These are phyloP conservation scores for Volucella bombylans DNA, from an alignment of 2,888 invertebrate genomes.

Conservation along the genomic window DNA sequence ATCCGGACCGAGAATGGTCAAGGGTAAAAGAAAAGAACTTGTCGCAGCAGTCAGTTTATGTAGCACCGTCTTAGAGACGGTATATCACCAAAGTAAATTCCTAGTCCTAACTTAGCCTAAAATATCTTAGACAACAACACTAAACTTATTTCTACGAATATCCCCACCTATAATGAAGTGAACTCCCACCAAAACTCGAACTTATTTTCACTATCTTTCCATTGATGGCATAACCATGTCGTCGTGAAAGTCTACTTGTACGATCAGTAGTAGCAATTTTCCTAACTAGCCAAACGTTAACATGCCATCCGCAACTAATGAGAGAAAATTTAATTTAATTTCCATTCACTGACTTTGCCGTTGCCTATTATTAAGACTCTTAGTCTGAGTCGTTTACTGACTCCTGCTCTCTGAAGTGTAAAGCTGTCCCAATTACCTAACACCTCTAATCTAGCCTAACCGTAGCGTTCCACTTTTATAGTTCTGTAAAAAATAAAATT, in stretches of 20 bases:
- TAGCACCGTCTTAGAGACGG: no score
- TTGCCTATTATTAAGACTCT: no score
- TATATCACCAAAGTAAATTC: no score
- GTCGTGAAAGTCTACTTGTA: conserved; percentile 24
- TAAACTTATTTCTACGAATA: no score
- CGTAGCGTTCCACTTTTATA: conserved; percentile 49
- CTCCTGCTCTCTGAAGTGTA: conserved; percentile 39
- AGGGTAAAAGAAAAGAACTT: no score
- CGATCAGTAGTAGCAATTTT: not conserved
- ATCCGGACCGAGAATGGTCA: no score
- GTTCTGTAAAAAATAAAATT: conserved; percentile 17
- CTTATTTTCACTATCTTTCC: not conserved
- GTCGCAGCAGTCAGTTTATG: no score
- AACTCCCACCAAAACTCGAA: not conserved
- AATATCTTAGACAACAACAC: no score
- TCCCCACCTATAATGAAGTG: no score
- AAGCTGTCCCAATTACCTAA: conserved; percentile 63
- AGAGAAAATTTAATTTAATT: conserved; percentile 55
- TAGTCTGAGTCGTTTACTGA: no score
- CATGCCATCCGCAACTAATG: conserved; percentile 54
- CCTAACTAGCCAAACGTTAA: conserved; percentile 17
- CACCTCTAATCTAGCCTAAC: conserved; percentile 35
- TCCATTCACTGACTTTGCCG: conserved; percentile 41
- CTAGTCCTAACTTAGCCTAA: no score
- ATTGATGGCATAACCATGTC: not conserved